phyloP scores from a whole-genome alignment of 1,140 invertebrate genomes.

The Latrodectus geometricus region DNA sequence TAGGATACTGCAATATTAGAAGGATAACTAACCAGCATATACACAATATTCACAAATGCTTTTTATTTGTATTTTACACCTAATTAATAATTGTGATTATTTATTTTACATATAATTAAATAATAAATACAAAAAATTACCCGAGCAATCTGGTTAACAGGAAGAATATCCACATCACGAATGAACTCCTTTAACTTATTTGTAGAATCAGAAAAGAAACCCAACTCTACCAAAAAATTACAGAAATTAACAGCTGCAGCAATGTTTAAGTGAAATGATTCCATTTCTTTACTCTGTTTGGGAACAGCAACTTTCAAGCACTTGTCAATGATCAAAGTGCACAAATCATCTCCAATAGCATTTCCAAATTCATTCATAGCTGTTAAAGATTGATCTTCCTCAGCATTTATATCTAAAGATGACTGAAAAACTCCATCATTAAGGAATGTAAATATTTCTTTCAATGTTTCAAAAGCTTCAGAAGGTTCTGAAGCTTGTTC shows the following conservation, averaged over 20 bases:
- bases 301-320: constrained; percentile 83
- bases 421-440: constrained; percentile 70
- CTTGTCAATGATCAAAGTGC: constrained; percentile 77
- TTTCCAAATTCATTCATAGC: constrained; percentile 76
- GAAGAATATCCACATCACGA: constrained; percentile 81
- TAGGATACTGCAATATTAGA: too few species aligned
- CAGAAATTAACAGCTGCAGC: constrained; percentile 78
- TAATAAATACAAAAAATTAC: constrained; percentile 21
- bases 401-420: constrained; percentile 70
- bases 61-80: too few species aligned
- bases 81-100: too few species aligned
- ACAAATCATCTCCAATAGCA: constrained; percentile 75
- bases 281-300: constrained; percentile 77
- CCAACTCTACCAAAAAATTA: constrained; percentile 71
- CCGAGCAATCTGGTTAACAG: constrained; percentile 82
- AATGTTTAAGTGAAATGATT: constrained; percentile 76
- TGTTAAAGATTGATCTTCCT: constrained; percentile 67
- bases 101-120: not conserved
- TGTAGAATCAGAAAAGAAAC: constrained; percentile 69
- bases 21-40: too few species aligned
- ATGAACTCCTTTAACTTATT: constrained; percentile 77
- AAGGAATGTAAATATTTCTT: constrained; percentile 75
- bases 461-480: constrained; percentile 75
- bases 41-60: too few species aligned
- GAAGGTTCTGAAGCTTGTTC: constrained; percentile 31